Conservation (phyloP, 1,140 invertebrate species). For the Trachelipus rathkii region DNA sequence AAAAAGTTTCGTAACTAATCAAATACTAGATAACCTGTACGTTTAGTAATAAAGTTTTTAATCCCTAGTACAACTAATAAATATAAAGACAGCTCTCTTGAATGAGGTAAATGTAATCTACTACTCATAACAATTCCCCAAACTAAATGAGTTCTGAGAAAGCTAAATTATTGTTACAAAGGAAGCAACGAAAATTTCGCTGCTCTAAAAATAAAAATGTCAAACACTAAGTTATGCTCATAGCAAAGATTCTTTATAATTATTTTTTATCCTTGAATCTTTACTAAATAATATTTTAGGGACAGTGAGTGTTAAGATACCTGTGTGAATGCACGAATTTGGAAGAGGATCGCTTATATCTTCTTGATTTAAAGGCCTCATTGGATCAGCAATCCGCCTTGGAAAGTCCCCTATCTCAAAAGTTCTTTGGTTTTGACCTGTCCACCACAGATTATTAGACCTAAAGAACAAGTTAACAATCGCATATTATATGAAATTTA, state of each 20-base stretch:
- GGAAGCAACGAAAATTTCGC: neutral
- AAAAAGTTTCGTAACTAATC: too few relatives aligned
- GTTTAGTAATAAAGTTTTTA: too few relatives aligned
- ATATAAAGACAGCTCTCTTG: too few relatives aligned
- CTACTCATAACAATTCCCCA: too few relatives aligned
- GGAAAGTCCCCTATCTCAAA: constrained; percentile 72
- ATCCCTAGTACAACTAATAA: too few relatives aligned
- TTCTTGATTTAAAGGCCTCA: constrained; percentile 49
- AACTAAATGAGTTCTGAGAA: too few relatives aligned
- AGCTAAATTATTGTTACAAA: too few relatives aligned
- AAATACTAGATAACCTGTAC: too few relatives aligned
- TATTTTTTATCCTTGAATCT: too few relatives aligned
- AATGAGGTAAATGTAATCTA: too few relatives aligned
- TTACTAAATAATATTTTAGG: neutral
- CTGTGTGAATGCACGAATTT: constrained; percentile 82
- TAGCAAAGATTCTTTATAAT: constrained; percentile 3
- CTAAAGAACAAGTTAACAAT: constrained; percentile 46
- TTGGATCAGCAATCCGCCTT: constrained; percentile 64
- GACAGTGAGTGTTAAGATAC: constrained; percentile 48
- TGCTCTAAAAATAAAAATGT: neutral
- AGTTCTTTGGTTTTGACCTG: constrained; percentile 87
- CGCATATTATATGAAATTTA: constrained; percentile 4
- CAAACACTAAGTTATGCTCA: neutral
- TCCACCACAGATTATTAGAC: constrained; percentile 89
- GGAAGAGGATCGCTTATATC: constrained; percentile 73